Percentiles rank a stretch among this genome's conserved stretches.
These are phyloP conservation scores for Poeciliopsis presidionis DNA, from an alignment of 2,797 vertebrate species.

Conservation along the genomic window DNA sequence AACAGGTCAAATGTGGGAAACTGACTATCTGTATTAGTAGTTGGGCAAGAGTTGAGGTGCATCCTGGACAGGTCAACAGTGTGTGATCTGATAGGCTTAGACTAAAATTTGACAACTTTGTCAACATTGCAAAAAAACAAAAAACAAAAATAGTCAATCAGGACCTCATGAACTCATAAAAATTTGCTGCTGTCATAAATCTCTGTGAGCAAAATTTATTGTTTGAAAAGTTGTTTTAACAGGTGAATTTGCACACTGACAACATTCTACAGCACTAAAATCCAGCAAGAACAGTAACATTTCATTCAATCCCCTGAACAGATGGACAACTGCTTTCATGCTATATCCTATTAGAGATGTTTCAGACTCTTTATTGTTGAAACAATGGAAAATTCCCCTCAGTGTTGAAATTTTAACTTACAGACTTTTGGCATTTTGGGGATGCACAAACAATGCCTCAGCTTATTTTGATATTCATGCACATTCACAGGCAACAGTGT, in stretches of 20 bases:
- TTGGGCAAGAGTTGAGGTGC: neutral
- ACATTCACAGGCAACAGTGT: constrained; percentile 26
- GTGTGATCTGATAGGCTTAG: neutral
- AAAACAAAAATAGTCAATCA: neutral
- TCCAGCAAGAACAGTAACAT: neutral
- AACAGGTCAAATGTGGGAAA: neutral
- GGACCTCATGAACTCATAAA: neutral
- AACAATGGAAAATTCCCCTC: constrained; percentile 8
- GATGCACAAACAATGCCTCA: constrained; percentile 26
- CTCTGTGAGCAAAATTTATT: neutral
- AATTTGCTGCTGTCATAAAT: neutral
- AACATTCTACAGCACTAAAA: neutral
- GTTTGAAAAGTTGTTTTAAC: neutral
- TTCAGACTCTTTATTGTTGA: constrained; percentile 12
- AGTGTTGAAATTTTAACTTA: constrained; percentile 6
- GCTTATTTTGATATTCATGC: constrained; percentile 25
- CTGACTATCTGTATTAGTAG: neutral
- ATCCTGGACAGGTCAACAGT: neutral
- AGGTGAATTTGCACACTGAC: neutral
- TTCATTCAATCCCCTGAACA: neutral
- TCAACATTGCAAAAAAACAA: too few species aligned
- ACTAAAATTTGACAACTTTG: too few species aligned
- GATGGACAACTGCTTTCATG: constrained; percentile 16
- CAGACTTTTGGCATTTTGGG: constrained; percentile 23
- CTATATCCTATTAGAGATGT: constrained; percentile 26